Evolutionary conservation across 2,888 invertebrate genomes (phyloP), one percentile per base, ranked within the genome.

Genomic region (Junonia oenone): DNA sequence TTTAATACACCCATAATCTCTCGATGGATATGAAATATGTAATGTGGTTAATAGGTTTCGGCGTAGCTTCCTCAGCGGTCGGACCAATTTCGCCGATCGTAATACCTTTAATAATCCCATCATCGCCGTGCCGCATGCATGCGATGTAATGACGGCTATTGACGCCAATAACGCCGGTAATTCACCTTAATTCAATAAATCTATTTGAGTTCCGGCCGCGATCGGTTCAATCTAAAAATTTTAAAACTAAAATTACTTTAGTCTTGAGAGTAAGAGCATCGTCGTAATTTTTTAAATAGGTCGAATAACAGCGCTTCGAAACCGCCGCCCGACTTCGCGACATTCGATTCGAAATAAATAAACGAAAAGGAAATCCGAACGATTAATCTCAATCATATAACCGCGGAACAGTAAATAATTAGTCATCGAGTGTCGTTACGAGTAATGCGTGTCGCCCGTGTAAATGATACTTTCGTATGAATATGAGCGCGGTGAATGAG

Each of bases 51-150:
- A 87, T 88, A 87, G 84, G 83, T 11, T 38, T 11, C 78, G 75
- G 81, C 74, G 83, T 77, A 86, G 89, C 89, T 90, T 84, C 89
- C 87, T 90, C 85, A 89, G 89, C 89, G 89, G 89, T 88, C 81
- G 85, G 77, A 78, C 80, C 87, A 88, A 87, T 87, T 88, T 89
- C 62, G 77, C 83, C 78, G 72, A 38, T 38, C 15, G 81, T 89
- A 88, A 89, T 89, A 85, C 81, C 85, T 78, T 83, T 89, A 89
- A 89, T 88, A 84, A 80, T 40, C 80, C 85, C 85, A 81, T 84
- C 82, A 81, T 75, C 76, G 78, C 75, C 78, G 72, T 78, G 79
- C 77, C 78, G 43, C 78, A 75, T 81, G 82, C 83, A 81, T 83
- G 83, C 85, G 84, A 83, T 80, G 79, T 86, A 86, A 86, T 88